Conservation (phyloP, 2,113 vertebrate genomes). For the Furnarius figulus region DNA sequence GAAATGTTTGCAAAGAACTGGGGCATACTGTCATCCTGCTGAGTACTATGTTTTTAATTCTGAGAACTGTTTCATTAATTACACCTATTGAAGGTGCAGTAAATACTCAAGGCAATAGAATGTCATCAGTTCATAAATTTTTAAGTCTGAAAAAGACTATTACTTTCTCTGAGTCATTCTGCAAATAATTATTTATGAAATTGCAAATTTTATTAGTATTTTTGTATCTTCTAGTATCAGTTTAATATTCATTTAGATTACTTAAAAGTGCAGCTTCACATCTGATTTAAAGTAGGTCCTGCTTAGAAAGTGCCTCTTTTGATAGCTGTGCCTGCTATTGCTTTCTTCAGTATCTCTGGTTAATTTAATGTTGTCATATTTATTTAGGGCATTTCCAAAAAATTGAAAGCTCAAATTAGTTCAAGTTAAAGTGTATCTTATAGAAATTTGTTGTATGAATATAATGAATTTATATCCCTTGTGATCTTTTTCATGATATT, state of each 20-base stretch:
- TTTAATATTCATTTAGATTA: neutral
- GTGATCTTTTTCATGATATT: neutral
- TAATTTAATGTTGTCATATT: neutral
- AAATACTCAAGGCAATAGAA: neutral
- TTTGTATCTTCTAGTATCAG: neutral
- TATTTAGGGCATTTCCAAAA: neutral
- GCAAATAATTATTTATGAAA: conserved; percentile 41
- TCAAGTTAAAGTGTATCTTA: neutral
- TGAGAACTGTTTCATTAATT: neutral
- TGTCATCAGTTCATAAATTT: conserved; percentile 12
- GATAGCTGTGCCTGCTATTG: neutral
- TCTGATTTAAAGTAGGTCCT: neutral
- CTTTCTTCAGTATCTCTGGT: neutral
- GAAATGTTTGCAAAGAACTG: neutral
- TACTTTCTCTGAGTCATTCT: conserved; percentile 22
- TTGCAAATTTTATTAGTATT: neutral
- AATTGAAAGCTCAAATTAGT: neutral
- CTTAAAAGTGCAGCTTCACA: neutral
- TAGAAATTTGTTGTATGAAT: neutral
- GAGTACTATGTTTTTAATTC: neutral
- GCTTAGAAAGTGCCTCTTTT: neutral
- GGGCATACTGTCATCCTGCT: neutral
- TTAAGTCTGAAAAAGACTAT: neutral
- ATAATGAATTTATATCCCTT: neutral
- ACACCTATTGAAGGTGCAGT: neutral